These are phyloP conservation scores for Cuculus canorus DNA, from an alignment of 2,797 vertebrate genomes.

Conservation along the genomic window DNA sequence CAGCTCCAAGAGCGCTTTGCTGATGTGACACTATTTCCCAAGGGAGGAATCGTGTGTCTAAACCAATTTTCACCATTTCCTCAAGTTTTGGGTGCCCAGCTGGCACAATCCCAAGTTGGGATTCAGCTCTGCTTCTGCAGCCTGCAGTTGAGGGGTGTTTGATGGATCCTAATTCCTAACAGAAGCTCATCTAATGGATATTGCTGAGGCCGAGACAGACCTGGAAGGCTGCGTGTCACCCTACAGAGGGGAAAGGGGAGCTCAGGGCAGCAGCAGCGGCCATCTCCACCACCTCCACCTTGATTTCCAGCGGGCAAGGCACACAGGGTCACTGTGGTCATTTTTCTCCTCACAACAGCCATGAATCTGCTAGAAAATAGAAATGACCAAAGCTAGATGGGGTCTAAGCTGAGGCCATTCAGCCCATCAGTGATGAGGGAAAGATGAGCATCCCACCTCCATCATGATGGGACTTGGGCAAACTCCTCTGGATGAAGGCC, in stretches of 20 bases:
- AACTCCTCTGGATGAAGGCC: neutral
- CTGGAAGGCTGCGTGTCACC: neutral
- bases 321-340: fast-evolving
- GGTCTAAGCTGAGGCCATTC: neutral
- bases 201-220: neutral
- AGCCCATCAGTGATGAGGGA: fast-evolving
- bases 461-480: neutral
- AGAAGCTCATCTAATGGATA: neutral
- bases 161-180: neutral
- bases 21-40: neutral
- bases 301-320: neutral
- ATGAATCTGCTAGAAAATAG: fast-evolving
- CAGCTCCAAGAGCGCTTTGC: neutral
- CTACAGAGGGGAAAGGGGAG: neutral
- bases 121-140: neutral
- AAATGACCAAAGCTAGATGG: neutral
- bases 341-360: neutral
- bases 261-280: neutral
- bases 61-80: neutral
- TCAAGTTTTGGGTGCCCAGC: neutral
- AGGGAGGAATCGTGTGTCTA: fast-evolving
- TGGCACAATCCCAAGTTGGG: neutral
- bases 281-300: fast-evolving
- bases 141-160: neutral
- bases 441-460: neutral